Conservation (phyloP, 2,888 invertebrate species). For the Orthonevra nobilis region DNA sequence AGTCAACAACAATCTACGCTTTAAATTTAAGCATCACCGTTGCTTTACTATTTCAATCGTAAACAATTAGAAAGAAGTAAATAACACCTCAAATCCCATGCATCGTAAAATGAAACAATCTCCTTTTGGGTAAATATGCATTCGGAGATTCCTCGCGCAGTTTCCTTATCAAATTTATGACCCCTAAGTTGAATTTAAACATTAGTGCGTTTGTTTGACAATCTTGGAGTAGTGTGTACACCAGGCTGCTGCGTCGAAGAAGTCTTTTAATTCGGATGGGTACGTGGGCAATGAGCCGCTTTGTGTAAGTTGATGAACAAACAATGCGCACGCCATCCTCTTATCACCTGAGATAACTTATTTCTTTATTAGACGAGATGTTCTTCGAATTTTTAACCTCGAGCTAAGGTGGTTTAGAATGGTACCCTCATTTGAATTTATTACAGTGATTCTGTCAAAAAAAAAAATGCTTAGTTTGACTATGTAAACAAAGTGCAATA, state of each 20-base stretch:
- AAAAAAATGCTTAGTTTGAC: too few relatives aligned
- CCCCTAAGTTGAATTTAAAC: slow-evolving; percentile 27
- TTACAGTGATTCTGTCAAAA: too few relatives aligned
- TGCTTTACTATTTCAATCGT: too few relatives aligned
- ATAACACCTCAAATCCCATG: slow-evolving; percentile 5
- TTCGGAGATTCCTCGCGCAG: slow-evolving; percentile 6
- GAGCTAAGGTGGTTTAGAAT: too few relatives aligned
- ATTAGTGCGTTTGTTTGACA: slow-evolving; percentile 43
- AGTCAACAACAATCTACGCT: too few relatives aligned
- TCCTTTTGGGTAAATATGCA: slow-evolving; percentile 15
- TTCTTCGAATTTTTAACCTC: too few relatives aligned
- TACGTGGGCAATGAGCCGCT: slow-evolving; percentile 12
- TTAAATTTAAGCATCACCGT: too few relatives aligned
- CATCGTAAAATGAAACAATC: not conserved
- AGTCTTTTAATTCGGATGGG: slow-evolving; percentile 3
- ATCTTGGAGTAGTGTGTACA: slow-evolving; percentile 44
- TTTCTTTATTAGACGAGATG: slow-evolving; percentile 4
- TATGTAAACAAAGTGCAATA: too few relatives aligned
- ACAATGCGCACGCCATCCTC: slow-evolving; percentile 49
- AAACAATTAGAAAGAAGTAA: too few relatives aligned
- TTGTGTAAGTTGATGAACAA: slow-evolving; percentile 15
- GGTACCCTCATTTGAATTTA: too few relatives aligned
- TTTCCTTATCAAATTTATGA: slow-evolving; percentile 12
- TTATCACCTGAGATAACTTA: slow-evolving; percentile 12
- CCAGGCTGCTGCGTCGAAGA: not conserved